Percentiles rank a stretch among this genome's conserved stretches.
Evolutionary conservation across 1,140 invertebrate genomes (phyloP).

Genomic region (Drosophila aff.): DNA sequence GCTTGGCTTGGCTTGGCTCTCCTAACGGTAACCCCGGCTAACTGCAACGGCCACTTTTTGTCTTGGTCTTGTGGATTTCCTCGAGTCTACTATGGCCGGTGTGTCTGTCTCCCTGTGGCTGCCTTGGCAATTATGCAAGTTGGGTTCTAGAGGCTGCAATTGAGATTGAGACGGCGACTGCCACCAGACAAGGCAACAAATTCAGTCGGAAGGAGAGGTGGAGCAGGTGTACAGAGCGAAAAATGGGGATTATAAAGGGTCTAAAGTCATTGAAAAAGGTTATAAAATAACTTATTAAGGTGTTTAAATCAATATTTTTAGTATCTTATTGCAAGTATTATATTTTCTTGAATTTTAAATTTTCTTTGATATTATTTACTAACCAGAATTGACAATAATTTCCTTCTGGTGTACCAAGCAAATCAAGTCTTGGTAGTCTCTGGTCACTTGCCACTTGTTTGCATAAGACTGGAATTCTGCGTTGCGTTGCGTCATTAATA

Average conservation of each 20-base stretch:
- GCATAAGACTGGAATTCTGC: slow-evolving; percentile 55
- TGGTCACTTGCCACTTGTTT: slow-evolving; percentile 70
- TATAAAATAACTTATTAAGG: not conserved
- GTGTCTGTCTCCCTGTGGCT: slow-evolving; percentile 2
- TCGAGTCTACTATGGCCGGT: not conserved
- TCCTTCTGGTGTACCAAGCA: slow-evolving; percentile 1
- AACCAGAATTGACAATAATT: not conserved
- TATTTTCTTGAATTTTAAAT: not conserved
- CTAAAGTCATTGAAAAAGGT: not conserved
- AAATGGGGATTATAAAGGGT: not conserved
- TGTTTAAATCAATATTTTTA: not conserved
- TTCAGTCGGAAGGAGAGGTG: slow-evolving; percentile 12
- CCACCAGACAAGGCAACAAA: slow-evolving; percentile 49
- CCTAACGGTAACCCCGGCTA: slow-evolving; percentile 58
- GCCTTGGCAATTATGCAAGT: slow-evolving; percentile 60
- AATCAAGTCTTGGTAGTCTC: slow-evolving; percentile 46
- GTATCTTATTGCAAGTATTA: no score
- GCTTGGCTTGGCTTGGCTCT: slow-evolving; percentile 10
- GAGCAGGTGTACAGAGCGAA: not conserved
- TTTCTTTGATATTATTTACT: not conserved
- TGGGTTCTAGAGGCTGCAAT: slow-evolving; percentile 42
- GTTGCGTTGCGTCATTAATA: slow-evolving; percentile 76
- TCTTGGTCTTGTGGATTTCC: slow-evolving; percentile 33
- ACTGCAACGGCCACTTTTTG: slow-evolving; percentile 57
- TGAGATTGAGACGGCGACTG: slow-evolving; percentile 51